Conservation (phyloP, 2,797 vertebrate species). For the Aviceda leuphotes region DNA sequence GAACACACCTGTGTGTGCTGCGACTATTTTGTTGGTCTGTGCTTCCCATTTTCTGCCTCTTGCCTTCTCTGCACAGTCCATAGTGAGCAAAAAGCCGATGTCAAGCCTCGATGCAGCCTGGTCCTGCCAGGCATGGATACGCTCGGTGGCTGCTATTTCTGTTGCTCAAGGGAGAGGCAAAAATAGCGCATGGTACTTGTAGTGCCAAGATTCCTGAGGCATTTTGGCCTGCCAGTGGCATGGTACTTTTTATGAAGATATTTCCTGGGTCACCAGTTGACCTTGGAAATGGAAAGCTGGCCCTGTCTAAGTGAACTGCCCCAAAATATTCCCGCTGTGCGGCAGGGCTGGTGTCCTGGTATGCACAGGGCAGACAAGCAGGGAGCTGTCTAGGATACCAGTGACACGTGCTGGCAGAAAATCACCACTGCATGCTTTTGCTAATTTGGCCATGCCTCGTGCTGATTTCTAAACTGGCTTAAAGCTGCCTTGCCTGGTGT, state of each 20-base stretch:
- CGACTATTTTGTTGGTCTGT: background rate
- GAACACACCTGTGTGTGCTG: background rate
- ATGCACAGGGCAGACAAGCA: background rate
- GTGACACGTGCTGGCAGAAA: constrained; percentile 68
- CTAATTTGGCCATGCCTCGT: background rate
- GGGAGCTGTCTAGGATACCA: constrained; percentile 53
- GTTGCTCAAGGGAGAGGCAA: constrained; percentile 37
- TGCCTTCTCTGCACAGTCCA: background rate
- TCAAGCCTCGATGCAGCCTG: background rate
- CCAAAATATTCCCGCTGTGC: constrained; percentile 37
- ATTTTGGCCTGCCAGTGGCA: constrained; percentile 47
- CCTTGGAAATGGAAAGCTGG: constrained; percentile 60
- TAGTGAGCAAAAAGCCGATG: background rate
- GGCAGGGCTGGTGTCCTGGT: background rate
- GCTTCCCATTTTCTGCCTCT: background rate
- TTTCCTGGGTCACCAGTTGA: constrained; percentile 61
- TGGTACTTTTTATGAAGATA: constrained; percentile 25
- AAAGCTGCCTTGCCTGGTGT: background rate
- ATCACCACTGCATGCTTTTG: constrained; percentile 30
- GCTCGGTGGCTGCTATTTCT: constrained; percentile 42
- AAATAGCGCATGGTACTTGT: constrained; percentile 27
- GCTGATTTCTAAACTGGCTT: background rate
- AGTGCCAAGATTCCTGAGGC: constrained; percentile 54
- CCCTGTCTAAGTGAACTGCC: constrained; percentile 5
- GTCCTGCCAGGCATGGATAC: background rate